A percentile compares a stretch with the other conserved stretches of the same genome.
Conservation (phyloP, 2,113 vertebrate species). For the Ptyas mucosa region DNA sequence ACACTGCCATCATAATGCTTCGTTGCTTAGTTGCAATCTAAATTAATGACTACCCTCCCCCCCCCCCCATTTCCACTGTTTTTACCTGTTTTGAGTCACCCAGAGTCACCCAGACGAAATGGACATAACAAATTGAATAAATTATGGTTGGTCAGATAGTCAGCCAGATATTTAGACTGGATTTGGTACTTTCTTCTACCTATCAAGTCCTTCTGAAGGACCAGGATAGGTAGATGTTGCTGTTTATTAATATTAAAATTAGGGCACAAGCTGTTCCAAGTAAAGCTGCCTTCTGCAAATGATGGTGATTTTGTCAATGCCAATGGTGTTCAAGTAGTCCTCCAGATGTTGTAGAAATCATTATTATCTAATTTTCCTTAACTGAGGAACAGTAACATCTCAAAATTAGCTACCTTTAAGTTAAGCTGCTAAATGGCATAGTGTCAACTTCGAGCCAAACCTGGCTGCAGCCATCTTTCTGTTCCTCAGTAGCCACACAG, state of each 20-base stretch:
- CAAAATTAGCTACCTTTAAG: background rate
- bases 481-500: too few relatives aligned
- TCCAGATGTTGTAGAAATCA: background rate
- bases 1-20: slow-evolving; percentile 17
- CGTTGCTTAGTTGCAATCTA: background rate
- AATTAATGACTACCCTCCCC: background rate
- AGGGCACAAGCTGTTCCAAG: background rate
- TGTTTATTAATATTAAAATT: background rate
- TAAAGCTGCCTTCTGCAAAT: background rate
- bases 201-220: background rate
- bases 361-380: background rate
- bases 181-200: background rate
- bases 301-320: background rate
- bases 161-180: background rate
- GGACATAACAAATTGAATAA: background rate
- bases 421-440: background rate
- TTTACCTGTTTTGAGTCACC: background rate
- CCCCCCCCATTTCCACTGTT: background rate
- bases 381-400: background rate
- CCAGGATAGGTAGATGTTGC: background rate
- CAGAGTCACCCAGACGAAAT: background rate
- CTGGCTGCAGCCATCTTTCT: too few relatives aligned
- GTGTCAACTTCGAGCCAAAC: too few relatives aligned
- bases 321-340: background rate
- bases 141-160: background rate